Evolutionary conservation across 2,113 vertebrate species (phyloP).

Genomic region (Xenopus tropicalis): DNA sequence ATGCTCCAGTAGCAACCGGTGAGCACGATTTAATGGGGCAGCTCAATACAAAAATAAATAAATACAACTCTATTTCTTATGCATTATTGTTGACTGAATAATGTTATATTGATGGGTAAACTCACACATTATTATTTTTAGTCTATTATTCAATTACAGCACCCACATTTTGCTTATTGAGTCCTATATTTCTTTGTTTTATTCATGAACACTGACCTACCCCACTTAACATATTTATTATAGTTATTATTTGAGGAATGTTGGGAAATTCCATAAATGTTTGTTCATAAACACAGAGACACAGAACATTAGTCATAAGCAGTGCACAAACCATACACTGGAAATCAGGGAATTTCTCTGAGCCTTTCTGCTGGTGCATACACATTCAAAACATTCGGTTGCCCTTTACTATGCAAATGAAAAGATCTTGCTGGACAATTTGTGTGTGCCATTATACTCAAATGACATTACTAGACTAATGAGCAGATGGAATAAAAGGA

Average conservation of each 20-base stretch:
- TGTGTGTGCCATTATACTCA: constrained; percentile 27
- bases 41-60: too few species aligned
- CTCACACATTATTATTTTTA: not conserved
- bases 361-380: constrained; percentile 1
- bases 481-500: constrained; percentile 31
- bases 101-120: too few species aligned
- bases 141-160: not conserved
- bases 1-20: too few species aligned
- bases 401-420: constrained; percentile 43
- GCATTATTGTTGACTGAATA: too few species aligned
- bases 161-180: not conserved
- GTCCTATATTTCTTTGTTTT: not conserved
- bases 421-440: constrained; percentile 30
- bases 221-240: not conserved
- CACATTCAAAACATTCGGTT: constrained; percentile 23
- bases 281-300: not conserved
- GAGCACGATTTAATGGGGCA: too few species aligned
- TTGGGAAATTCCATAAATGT: not conserved
- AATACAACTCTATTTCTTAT: too few species aligned
- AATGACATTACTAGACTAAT: constrained; percentile 38
- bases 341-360: not conserved
- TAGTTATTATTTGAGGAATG: too few species aligned
- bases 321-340: not conserved
- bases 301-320: not conserved
- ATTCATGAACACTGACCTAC: not conserved